Evolutionary conservation across 2,113 vertebrate species (phyloP).

Genomic region (Dromaius novaehollandiae): DNA sequence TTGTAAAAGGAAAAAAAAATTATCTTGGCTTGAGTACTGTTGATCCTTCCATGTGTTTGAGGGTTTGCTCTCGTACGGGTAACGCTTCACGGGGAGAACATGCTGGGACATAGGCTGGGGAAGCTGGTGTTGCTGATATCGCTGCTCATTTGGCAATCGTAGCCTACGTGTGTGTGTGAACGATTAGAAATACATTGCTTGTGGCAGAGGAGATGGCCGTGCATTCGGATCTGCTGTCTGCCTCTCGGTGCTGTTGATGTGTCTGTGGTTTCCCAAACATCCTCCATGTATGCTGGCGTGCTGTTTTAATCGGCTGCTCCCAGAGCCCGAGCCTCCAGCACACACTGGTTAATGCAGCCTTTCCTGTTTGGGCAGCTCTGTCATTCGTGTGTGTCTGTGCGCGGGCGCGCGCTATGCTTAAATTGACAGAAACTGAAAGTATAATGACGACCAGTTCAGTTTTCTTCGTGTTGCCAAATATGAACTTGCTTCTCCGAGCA

Average conservation of each 20-base stretch:
- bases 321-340: neutral
- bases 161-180: neutral
- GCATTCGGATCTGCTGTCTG: neutral
- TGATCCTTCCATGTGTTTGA: neutral
- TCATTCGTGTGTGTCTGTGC: neutral
- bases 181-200: neutral
- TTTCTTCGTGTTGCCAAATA: neutral
- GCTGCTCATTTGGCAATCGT: neutral
- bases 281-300: neutral
- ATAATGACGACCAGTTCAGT: neutral
- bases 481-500: neutral
- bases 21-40: neutral
- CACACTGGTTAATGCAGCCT: neutral
- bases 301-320: slow-evolving; percentile 7
- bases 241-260: neutral
- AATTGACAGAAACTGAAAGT: slow-evolving; percentile 63
- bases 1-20: neutral
- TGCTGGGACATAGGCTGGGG: slow-evolving; percentile 5
- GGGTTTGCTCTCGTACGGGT: slow-evolving; percentile 10
- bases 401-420: slow-evolving; percentile 24
- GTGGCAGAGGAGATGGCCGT: slow-evolving; percentile 1
- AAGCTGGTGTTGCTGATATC: neutral
- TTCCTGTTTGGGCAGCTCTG: slow-evolving; percentile 62
- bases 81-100: neutral
- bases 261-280: slow-evolving; percentile 29